Evolutionary conservation across 2,113 vertebrate genomes (phyloP).

Genomic region (Alligator mississippiensis): DNA sequence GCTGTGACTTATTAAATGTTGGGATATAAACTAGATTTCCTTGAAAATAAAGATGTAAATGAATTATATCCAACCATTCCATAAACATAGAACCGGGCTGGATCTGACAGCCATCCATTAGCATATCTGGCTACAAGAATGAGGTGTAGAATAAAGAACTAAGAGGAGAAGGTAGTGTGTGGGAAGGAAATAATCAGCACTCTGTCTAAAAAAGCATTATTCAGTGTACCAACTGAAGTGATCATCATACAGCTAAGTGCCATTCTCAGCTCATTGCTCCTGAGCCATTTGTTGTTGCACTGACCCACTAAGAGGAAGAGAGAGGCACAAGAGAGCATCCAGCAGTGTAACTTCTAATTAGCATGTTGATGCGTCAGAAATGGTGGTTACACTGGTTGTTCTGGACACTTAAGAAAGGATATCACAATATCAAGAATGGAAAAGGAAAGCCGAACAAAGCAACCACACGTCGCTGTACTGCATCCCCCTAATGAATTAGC

Average conservation of each 20-base stretch:
- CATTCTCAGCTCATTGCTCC: constrained; percentile 30
- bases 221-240: neutral
- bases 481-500: neutral
- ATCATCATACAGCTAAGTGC: neutral
- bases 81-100: neutral
- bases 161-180: neutral
- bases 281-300: constrained; percentile 4
- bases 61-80: no score
- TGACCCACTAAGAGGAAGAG: neutral
- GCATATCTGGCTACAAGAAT: neutral
- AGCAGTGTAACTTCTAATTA: neutral
- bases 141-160: neutral
- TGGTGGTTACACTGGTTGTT: neutral
- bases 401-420: neutral
- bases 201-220: constrained; percentile 34
- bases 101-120: neutral
- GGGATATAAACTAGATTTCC: neutral
- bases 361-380: neutral
- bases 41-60: neutral
- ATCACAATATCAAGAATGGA: neutral
- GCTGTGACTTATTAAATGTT: constrained; percentile 37
- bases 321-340: neutral
- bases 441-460: neutral
- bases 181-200: neutral
- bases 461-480: neutral